phyloP scores from a whole-genome alignment of 2,797 vertebrate genomes.

The Lepilemur ruficaudatus region DNA sequence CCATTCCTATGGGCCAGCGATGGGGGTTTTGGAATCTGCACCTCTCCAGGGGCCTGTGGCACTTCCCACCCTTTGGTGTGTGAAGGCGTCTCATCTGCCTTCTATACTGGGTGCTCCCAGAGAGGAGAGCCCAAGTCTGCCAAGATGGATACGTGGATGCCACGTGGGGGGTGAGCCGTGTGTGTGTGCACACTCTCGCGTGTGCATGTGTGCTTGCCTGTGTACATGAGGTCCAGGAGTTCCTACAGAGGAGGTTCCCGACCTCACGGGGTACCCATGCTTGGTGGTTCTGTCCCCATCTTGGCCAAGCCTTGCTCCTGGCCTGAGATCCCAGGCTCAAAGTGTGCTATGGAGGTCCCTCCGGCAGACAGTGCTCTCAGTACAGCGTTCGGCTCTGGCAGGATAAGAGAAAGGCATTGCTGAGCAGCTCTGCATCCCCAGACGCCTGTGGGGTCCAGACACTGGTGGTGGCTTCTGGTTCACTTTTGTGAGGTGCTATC shows the following conservation, averaged over 20 bases:
- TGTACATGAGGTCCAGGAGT: background rate
- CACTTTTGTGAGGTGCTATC: background rate
- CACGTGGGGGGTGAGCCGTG: background rate
- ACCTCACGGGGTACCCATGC: fast-evolving
- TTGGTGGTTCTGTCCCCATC: background rate
- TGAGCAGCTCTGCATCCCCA: background rate
- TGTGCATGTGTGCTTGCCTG: background rate
- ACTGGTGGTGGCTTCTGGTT: background rate
- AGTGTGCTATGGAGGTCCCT: background rate
- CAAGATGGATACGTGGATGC: background rate
- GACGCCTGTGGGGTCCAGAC: background rate
- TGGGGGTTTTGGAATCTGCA: background rate
- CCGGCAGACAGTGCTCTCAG: fast-evolving
- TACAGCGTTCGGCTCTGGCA: background rate
- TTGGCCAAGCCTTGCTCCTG: background rate
- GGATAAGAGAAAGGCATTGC: background rate
- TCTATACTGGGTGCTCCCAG: background rate
- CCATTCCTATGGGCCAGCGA: background rate
- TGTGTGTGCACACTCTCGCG: no score
- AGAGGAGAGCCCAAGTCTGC: background rate
- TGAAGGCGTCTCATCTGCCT: background rate
- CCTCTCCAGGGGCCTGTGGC: background rate
- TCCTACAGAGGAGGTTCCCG: background rate
- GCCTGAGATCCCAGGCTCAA: background rate
- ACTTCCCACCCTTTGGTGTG: background rate